Evolutionary conservation across 2,113 vertebrate genomes (phyloP).

Genomic region (Mustela lutreola): DNA sequence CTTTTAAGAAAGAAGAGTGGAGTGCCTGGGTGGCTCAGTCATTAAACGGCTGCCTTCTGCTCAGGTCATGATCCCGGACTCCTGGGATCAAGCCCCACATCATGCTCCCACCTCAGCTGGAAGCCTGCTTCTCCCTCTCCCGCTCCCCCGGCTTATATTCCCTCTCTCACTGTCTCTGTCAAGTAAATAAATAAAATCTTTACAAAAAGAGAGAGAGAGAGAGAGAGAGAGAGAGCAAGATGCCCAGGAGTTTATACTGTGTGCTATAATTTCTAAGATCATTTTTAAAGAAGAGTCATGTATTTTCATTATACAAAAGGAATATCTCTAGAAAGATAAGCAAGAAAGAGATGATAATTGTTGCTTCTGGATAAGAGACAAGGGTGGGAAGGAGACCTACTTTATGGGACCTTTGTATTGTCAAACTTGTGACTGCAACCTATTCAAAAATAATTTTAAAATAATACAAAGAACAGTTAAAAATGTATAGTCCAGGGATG

Average conservation of each 20-base stretch:
- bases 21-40: no score
- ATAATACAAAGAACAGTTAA: not conserved
- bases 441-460: not conserved
- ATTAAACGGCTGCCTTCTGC: no score
- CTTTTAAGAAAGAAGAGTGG: not conserved
- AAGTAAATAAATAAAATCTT: no score
- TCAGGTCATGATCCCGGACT: no score
- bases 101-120: no score
- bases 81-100: no score
- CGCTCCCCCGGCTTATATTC: no score
- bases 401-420: not conserved
- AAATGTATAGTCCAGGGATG: not conserved
- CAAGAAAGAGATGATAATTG: not conserved
- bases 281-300: not conserved
- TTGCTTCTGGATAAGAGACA: not conserved
- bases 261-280: not conserved
- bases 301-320: not conserved
- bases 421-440: not conserved
- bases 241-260: not conserved
- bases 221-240: not conserved
- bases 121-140: no score
- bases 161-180: no score
- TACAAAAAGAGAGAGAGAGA: no score
- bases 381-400: not conserved
- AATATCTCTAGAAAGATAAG: not conserved